Percentiles rank a stretch among this genome's conserved stretches.
phyloP scores from a whole-genome alignment of 2,888 invertebrate genomes.

The Xiphydria camelus region DNA sequence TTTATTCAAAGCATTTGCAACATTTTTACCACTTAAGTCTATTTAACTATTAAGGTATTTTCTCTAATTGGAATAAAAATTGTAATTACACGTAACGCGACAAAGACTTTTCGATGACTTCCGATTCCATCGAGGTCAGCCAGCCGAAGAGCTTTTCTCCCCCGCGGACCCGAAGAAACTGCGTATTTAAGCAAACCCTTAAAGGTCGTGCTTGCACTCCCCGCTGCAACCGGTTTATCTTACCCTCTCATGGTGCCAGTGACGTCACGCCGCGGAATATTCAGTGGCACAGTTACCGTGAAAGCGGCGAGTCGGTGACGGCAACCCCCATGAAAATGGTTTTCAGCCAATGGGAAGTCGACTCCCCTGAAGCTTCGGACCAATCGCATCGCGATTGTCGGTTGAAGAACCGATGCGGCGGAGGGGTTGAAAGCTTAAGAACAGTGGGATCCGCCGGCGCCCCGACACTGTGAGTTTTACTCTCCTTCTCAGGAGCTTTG shows the following conservation, averaged over 20 bases:
- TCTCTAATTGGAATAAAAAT: no score
- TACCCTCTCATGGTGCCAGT: conserved; percentile 23
- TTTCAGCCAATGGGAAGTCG: conserved; percentile 43
- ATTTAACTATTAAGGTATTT: no score
- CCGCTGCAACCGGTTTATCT: not conserved
- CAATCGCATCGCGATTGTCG: conserved; percentile 45
- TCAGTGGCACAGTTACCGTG: conserved; percentile 22
- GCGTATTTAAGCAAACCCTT: no score
- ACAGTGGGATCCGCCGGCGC: conserved; percentile 34
- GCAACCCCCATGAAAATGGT: conserved; percentile 34
- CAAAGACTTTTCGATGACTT: no score
- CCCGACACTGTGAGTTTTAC: conserved; percentile 38
- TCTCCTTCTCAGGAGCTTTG: no score
- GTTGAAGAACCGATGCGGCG: conserved; percentile 28
- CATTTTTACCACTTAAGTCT: no score
- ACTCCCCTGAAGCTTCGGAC: conserved; percentile 29
- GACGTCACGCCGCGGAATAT: conserved; percentile 45
- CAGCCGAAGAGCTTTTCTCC: no score
- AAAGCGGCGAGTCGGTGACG: conserved; percentile 8
- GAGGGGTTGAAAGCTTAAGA: conserved; percentile 52
- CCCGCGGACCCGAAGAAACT: no score
- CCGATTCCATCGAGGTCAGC: no score
- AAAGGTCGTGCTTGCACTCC: not conserved
- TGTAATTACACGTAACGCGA: no score
- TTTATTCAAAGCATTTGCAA: no score